phyloP scores from a whole-genome alignment of 1,140 invertebrate species.

The Vanessa atalanta region DNA sequence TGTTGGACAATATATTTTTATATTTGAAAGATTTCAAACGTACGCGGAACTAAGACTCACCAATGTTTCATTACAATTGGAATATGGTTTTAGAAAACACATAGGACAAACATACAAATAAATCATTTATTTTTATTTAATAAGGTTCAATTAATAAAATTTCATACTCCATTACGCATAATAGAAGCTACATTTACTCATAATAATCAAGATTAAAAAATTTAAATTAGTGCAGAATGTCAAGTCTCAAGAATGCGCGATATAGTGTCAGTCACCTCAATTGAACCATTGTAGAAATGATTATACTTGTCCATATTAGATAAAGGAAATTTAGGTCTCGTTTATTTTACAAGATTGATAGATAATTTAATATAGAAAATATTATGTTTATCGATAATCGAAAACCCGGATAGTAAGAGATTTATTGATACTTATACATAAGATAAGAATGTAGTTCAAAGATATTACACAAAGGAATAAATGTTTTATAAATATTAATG shows the following conservation, averaged over 20 bases:
- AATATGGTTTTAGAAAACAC: no score
- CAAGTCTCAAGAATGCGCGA: not conserved
- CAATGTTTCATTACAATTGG: no score
- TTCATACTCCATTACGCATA: no score
- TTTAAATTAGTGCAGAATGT: not conserved
- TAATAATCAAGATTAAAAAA: not conserved
- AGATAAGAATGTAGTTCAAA: conserved; percentile 11
- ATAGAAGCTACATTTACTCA: not conserved
- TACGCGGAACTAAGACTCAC: no score
- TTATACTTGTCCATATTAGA: conserved; percentile 10
- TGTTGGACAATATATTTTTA: no score
- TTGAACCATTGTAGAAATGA: conserved; percentile 18
- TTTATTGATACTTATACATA: conserved; percentile 7
- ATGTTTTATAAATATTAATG: no score
- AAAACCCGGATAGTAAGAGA: conserved; percentile 19
- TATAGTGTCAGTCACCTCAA: conserved; percentile 33
- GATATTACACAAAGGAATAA: not conserved
- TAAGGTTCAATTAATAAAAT: no score
- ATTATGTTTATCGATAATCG: conserved; percentile 6
- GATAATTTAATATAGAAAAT: not conserved
- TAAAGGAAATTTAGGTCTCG: conserved; percentile 25
- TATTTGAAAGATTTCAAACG: no score
- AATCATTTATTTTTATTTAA: no score
- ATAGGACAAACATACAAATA: no score
- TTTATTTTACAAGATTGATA: not conserved